phyloP scores from a whole-genome alignment of 2,113 vertebrate genomes.

The Ploceus nigricollis region DNA sequence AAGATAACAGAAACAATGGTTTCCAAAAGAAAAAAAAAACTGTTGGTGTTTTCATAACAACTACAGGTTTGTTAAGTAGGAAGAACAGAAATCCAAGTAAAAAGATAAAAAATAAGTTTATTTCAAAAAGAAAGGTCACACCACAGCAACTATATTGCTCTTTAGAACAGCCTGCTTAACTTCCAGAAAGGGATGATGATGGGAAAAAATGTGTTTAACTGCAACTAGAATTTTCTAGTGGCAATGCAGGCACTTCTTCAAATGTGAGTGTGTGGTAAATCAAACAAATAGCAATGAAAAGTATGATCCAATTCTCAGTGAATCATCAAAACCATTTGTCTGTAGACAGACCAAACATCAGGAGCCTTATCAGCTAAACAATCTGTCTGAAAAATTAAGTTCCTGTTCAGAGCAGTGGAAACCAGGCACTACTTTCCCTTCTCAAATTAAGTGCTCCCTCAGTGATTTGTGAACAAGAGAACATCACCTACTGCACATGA shows the following conservation, averaged over 20 bases:
- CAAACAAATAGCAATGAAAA: neutral
- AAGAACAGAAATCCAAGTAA: neutral
- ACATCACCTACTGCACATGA: neutral
- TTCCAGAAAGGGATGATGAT: constrained; percentile 4
- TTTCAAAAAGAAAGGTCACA: neutral
- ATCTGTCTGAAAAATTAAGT: neutral
- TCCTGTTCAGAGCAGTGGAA: neutral
- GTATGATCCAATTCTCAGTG: neutral
- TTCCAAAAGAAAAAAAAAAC: neutral
- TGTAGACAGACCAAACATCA: neutral
- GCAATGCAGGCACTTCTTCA: neutral
- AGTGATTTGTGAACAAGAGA: neutral
- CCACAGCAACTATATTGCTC: neutral
- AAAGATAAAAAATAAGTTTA: neutral
- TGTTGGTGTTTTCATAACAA: neutral
- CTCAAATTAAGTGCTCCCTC: neutral
- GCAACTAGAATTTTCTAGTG: neutral
- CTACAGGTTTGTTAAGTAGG: neutral
- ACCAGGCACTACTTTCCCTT: neutral
- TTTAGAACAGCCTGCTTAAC: neutral
- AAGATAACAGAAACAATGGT: neutral
- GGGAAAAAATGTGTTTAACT: neutral
- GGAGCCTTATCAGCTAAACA: neutral
- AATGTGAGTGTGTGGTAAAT: neutral
- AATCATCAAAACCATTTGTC: neutral